These are phyloP conservation scores for Platanista minor DNA, from an alignment of 2,113 vertebrate genomes.

Conservation along the genomic window DNA sequence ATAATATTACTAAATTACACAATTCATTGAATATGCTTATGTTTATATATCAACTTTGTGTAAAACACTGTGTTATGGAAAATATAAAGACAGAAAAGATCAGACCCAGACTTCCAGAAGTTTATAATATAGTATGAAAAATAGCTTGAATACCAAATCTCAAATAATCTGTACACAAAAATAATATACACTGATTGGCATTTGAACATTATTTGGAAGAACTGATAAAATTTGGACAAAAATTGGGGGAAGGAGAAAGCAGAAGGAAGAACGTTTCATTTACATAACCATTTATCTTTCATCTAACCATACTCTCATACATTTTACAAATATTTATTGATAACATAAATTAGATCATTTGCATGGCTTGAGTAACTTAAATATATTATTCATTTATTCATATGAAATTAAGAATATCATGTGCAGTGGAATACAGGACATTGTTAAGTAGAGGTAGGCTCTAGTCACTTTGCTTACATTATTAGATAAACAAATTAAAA, in stretches of 20 bases:
- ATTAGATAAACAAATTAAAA: conserved; percentile 26
- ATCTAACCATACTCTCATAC: neutral
- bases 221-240: neutral
- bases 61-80: neutral
- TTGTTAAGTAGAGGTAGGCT: neutral
- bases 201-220: neutral
- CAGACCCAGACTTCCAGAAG: neutral
- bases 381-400: conserved; percentile 8
- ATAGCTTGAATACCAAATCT: neutral
- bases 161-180: neutral
- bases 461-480: conserved; percentile 26
- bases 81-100: conserved; percentile 5
- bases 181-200: neutral
- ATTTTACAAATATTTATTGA: conserved; percentile 8
- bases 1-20: neutral
- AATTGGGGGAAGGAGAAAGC: neutral
- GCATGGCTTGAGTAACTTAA: neutral
- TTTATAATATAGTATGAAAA: conserved; percentile 17
- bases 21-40: neutral
- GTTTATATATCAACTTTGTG: neutral
- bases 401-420: neutral
- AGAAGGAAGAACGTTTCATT: neutral
- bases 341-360: conserved; percentile 28
- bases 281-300: neutral
- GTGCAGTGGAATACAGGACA: neutral